A percentile compares a stretch with the other conserved stretches of the same genome.
These are phyloP conservation scores for Drosophila suzukii DNA, from an alignment of 1,140 invertebrate species.

Conservation along the genomic window DNA sequence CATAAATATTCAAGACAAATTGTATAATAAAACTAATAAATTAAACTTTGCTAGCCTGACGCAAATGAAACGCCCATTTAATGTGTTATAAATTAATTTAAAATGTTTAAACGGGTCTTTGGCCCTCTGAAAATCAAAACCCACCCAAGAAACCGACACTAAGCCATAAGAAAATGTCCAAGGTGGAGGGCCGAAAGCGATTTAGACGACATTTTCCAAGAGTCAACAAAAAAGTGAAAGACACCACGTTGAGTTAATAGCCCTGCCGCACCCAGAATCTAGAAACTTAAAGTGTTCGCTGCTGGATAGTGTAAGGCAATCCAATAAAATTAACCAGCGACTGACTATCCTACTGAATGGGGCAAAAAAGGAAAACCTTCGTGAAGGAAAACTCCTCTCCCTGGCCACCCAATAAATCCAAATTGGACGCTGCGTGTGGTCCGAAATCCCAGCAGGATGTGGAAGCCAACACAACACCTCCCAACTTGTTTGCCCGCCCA, in stretches of 20 bases:
- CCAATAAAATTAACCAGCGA: conserved; percentile 70
- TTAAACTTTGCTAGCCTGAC: conserved; percentile 9
- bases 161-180: conserved; percentile 38
- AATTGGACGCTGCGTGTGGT: conserved; percentile 44
- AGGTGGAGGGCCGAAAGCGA: conserved; percentile 19
- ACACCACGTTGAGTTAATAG: conserved; percentile 60
- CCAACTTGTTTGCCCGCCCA: conserved; percentile 27
- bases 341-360: conserved; percentile 43
- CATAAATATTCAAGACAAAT: conserved; percentile 25
- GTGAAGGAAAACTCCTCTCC: background rate
- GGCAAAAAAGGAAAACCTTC: background rate
- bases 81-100: conserved; percentile 25
- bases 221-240: conserved; percentile 13
- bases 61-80: conserved; percentile 19
- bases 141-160: conserved; percentile 33
- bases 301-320: conserved; percentile 76
- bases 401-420: conserved; percentile 5
- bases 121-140: conserved; percentile 12
- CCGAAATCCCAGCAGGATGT: conserved; percentile 35
- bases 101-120: background rate
- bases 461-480: conserved; percentile 30
- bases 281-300: conserved; percentile 55
- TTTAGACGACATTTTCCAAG: conserved; percentile 44
- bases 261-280: conserved; percentile 39
- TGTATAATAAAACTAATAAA: conserved; percentile 31